Evolutionary conservation across 1,140 invertebrate species (phyloP).

Genomic region (Hirudo medicinalis): DNA sequence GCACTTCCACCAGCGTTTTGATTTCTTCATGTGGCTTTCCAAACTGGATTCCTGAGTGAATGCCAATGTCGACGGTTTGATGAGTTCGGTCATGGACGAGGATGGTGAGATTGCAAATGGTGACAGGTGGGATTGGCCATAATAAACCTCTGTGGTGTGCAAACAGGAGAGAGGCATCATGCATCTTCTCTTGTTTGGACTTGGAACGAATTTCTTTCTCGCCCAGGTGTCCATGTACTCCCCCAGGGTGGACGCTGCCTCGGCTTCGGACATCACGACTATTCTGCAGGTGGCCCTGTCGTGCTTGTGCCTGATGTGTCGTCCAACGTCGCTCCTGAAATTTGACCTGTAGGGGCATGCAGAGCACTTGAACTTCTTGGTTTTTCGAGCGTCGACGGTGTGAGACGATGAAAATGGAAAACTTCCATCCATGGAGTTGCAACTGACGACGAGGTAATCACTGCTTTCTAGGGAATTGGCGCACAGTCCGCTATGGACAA

Average conservation of each 20-base stretch:
- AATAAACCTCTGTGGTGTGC: not conserved
- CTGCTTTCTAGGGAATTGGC: no score
- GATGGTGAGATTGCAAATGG: not conserved
- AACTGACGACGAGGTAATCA: no score
- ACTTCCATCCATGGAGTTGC: not conserved
- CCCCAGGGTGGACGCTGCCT: conserved; percentile 27
- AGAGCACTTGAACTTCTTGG: conserved; percentile 35
- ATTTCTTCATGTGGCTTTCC: not conserved
- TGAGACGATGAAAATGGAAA: not conserved
- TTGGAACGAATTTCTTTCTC: conserved; percentile 19
- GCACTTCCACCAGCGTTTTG: conserved; percentile 30
- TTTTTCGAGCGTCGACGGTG: conserved; percentile 19
- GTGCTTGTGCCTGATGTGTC: conserved; percentile 36
- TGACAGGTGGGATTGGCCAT: not conserved
- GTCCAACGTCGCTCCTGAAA: conserved; percentile 33
- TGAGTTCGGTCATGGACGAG: conserved; percentile 10
- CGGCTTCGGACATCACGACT: conserved; percentile 28
- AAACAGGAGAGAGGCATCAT: not conserved
- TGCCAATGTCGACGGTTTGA: not conserved
- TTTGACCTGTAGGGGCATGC: conserved; percentile 36
- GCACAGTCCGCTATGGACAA: not conserved
- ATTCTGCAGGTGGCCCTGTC: conserved; percentile 24
- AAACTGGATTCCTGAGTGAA: no score
- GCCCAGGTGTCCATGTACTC: conserved; percentile 28
- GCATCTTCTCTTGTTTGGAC: conserved; percentile 15